Base-by-base conservation (phyloP, 2,797 vertebrate species). In the Sebastes elongatus region DNA sequence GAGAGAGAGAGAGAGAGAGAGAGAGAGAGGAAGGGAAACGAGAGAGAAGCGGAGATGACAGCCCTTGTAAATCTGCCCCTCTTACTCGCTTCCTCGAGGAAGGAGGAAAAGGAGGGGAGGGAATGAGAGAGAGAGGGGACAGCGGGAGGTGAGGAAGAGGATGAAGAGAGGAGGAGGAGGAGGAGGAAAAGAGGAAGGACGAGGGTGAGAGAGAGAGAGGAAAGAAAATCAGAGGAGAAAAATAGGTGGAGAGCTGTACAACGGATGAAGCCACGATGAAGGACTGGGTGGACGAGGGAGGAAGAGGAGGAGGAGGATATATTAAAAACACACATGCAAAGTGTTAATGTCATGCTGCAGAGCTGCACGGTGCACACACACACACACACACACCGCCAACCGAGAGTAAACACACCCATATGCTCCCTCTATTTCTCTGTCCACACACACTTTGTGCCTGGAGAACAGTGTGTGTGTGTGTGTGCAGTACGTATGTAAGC, bases 51-150 rank as follows among this genome's bases (percentile, higher is more conserved):
- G 5, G 83, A 86, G 84, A 86, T 88, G 87, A 89, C 87, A 85
- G 72, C 75, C 13, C 81, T 76, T 83, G 80, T 90, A 84, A 92
- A 91, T 91, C 84, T 88, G 77, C 62, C 46, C 30, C 79, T 68
- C 61, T 85, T 67, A 74, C 76, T 83, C 16, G 61, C 74, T 86
- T 88, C 62, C 73, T 85, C 10, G 69, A 71, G 74, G n/a, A 55
- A 32, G 35, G 73, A 52, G 71, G 27, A 11, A 7, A 42, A 60
- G 22, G 38, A 52, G 6, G 46, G 46, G 10, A 23, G 10, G 20
- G 52, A 25, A 52, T n/a, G 11, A 14, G 49, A 32, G 28, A 14
- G 49, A 32, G 28, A 53, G 46, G 61, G 49, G 46, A 52, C 22
- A 49, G 42, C 5, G 2, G 14, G 28, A 57, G 64, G 61, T 56